These are phyloP conservation scores for Leptodactylus fallax DNA, from an alignment of 2,797 vertebrate species.

Conservation along the genomic window DNA sequence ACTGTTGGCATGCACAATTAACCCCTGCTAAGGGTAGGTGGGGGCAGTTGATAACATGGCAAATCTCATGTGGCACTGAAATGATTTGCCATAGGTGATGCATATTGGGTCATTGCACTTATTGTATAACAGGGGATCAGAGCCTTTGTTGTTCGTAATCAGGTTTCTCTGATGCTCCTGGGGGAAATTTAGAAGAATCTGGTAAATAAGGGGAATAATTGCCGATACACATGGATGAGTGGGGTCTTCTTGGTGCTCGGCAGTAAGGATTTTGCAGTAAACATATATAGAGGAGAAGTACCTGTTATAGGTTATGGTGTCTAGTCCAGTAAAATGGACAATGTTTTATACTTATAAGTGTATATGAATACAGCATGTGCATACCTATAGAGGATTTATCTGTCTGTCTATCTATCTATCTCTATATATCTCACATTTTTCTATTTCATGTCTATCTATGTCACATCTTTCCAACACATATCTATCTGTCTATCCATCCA, in stretches of 20 bases:
- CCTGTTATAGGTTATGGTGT: background rate
- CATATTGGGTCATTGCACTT: constrained; percentile 9
- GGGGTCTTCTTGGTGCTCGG: background rate
- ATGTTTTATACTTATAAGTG: background rate
- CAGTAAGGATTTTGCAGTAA: background rate
- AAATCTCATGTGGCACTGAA: background rate
- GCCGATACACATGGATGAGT: background rate
- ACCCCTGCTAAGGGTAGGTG: background rate
- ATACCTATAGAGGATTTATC: background rate
- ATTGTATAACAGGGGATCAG: background rate
- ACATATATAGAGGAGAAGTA: background rate
- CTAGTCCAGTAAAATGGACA: background rate
- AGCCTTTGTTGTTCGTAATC: background rate
- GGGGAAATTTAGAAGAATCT: background rate
- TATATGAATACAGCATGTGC: too few species aligned
- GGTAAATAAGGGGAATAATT: constrained; percentile 10
- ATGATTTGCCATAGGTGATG: constrained; percentile 3
- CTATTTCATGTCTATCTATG: background rate
- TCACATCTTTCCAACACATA: background rate
- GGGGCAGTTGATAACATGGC: background rate
- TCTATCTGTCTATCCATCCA: background rate
- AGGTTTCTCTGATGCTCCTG: background rate
- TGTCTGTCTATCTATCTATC: background rate
- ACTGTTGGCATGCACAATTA: constrained; percentile 23
- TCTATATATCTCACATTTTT: constrained; percentile 3